Evolutionary conservation across 2,888 invertebrate species (phyloP).

Genomic region (Alentia gelatinosa): DNA sequence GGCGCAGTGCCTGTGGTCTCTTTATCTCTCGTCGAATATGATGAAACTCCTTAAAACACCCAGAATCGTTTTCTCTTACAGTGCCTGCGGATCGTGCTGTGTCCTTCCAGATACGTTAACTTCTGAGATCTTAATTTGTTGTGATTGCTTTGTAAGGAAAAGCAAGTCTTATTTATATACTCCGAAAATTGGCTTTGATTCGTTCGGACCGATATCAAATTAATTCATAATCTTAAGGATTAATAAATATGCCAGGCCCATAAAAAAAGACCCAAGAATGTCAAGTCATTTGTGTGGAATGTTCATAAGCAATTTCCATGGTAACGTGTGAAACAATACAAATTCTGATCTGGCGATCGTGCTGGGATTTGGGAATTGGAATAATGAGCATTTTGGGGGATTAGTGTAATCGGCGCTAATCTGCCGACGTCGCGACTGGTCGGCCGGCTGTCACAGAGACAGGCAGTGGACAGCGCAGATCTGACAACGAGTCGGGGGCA

Average conservation of each 20-base stretch:
- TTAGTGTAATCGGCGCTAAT: not conserved
- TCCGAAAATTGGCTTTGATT: too few species aligned
- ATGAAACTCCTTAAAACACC: not conserved
- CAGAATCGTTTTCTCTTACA: too few species aligned
- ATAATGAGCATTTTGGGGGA: not conserved
- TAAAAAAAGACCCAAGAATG: too few species aligned
- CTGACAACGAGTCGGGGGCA: not conserved
- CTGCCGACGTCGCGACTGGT: not conserved
- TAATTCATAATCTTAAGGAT: too few species aligned
- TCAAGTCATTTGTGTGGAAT: not conserved
- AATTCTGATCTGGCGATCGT: not conserved
- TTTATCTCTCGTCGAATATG: not conserved
- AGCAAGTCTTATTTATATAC: too few species aligned
- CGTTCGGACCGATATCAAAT: too few species aligned
- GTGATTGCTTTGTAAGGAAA: too few species aligned
- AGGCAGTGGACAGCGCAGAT: not conserved
- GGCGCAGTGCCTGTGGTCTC: not conserved
- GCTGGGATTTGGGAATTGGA: not conserved
- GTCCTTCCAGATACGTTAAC: too few species aligned
- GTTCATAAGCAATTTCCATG: conserved; percentile 17
- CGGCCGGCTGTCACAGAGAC: not conserved
- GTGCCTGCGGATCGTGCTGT: too few species aligned
- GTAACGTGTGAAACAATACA: conserved; percentile 15
- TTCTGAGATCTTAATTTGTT: too few species aligned
- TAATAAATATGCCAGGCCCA: too few species aligned